These are phyloP conservation scores for Linnaemya vulpina DNA, from an alignment of 2,888 invertebrate species.

Conservation along the genomic window DNA sequence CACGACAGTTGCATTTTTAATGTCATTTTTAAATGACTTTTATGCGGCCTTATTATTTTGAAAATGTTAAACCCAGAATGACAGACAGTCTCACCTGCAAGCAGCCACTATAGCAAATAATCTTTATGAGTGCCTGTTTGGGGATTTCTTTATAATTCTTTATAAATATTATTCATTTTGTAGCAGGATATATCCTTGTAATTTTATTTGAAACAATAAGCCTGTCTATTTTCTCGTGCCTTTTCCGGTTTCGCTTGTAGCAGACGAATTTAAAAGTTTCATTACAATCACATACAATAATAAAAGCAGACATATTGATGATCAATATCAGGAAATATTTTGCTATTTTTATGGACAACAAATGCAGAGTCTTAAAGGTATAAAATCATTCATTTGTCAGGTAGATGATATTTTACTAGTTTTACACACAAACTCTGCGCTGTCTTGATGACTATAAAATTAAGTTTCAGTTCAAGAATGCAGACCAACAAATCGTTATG, in stretches of 20 bases:
- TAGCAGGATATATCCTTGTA: conserved; percentile 14
- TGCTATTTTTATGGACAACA: conserved; percentile 24
- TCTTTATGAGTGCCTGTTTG: conserved; percentile 56
- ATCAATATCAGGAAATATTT: conserved; percentile 57
- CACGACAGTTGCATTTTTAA: no score
- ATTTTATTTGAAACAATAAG: conserved; percentile 25
- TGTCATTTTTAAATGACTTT: no score
- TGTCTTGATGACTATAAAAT: no score
- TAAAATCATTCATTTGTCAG: neutral
- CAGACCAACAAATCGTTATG: no score
- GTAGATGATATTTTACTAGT: no score
- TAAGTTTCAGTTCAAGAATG: no score
- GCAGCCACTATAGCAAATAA: conserved; percentile 46
- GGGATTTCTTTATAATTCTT: conserved; percentile 4
- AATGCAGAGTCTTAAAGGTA: conserved; percentile 21
- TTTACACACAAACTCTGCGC: no score
- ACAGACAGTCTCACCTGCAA: neutral
- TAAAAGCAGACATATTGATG: conserved; percentile 61
- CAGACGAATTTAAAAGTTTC: conserved; percentile 29
- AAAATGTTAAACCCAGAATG: neutral
- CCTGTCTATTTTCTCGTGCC: conserved; percentile 11
- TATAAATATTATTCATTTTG: conserved; percentile 7
- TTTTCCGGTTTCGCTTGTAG: neutral
- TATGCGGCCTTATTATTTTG: neutral
- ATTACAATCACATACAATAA: conserved; percentile 25